Conservation (phyloP, 2,888 invertebrate genomes). For the Leptopterna dolabrata region DNA sequence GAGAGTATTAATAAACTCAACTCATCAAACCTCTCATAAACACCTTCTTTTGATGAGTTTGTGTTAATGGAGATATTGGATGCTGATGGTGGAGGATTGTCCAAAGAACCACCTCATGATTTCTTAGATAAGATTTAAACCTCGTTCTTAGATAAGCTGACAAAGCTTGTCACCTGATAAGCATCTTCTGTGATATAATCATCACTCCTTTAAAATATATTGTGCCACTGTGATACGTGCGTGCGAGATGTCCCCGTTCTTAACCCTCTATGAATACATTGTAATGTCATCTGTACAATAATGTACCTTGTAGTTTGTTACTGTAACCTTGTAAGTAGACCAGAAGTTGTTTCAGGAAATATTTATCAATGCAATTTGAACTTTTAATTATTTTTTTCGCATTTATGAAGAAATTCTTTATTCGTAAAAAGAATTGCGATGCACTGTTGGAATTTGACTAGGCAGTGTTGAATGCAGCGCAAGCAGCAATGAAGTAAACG, state of each 20-base stretch:
- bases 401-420: neutral
- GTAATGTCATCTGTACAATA: conserved; percentile 22
- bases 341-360: neutral
- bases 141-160: conserved; percentile 32
- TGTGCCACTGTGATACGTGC: conserved; percentile 55
- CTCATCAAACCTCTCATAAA: too few relatives aligned
- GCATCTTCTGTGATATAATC: conserved; percentile 53
- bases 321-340: conserved; percentile 29
- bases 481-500: conserved; percentile 24
- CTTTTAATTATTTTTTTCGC: neutral
- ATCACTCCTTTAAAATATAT: conserved; percentile 30
- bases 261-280: conserved; percentile 14
- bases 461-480: conserved; percentile 38
- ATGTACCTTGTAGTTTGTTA: conserved; percentile 4
- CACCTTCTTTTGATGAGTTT: neutral
- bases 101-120: neutral
- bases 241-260: conserved; percentile 30
- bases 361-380: neutral
- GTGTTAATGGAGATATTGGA: neutral
- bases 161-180: conserved; percentile 34
- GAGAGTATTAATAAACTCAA: too few relatives aligned
- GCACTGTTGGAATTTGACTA: conserved; percentile 59
- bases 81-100: neutral
- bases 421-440: conserved; percentile 51
- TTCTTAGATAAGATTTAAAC: neutral